These are phyloP conservation scores for Smittia sp. DNA, from an alignment of 2,888 invertebrate species.

Conservation along the genomic window DNA sequence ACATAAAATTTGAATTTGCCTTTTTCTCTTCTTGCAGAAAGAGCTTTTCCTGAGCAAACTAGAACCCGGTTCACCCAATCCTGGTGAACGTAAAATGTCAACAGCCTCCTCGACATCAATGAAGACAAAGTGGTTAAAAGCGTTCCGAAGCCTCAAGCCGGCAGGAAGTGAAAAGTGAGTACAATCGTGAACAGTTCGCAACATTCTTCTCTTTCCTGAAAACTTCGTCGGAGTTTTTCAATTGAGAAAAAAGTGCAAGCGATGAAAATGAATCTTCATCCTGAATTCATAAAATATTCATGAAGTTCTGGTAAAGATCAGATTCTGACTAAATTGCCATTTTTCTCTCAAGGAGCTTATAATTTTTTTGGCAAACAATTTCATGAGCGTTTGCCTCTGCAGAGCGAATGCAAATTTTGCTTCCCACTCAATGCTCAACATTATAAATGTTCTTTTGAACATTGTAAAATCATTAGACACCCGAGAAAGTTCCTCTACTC, in stretches of 20 bases:
- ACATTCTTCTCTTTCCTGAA: no score
- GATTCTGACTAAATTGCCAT: background rate
- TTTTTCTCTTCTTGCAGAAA: slow-evolving; percentile 61
- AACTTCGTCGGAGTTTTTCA: no score
- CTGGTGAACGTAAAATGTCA: slow-evolving; percentile 79
- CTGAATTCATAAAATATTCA: background rate
- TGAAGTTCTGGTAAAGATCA: background rate
- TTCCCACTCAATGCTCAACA: background rate
- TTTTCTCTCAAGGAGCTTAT: background rate
- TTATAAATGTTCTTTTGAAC: background rate
- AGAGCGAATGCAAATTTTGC: background rate
- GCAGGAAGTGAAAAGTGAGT: slow-evolving; percentile 68
- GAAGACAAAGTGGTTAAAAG: slow-evolving; percentile 97
- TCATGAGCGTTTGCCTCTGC: background rate
- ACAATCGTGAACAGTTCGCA: no score
- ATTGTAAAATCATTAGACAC: background rate
- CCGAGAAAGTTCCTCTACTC: background rate
- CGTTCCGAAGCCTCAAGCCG: slow-evolving; percentile 90
- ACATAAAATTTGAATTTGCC: background rate
- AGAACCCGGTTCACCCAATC: slow-evolving; percentile 62
- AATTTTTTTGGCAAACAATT: background rate
- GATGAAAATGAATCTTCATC: no score
- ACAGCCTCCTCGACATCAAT: slow-evolving; percentile 83
- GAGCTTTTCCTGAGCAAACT: slow-evolving; percentile 78
- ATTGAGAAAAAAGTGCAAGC: no score